Evolutionary conservation across 2,888 invertebrate genomes (phyloP).

Genomic region (Cremastinae sp.): DNA sequence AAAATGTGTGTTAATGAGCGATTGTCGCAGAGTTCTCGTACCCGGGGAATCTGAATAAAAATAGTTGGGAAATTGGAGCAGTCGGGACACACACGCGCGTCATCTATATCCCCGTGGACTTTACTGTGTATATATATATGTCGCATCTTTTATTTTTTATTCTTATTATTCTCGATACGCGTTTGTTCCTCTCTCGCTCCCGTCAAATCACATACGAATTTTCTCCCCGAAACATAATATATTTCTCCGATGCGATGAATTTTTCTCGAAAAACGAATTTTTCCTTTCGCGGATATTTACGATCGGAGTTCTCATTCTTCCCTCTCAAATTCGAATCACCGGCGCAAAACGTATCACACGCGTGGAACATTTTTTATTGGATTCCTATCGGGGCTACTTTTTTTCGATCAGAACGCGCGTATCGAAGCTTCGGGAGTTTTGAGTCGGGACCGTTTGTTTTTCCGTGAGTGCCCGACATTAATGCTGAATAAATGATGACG

Average conservation of each 20-base stretch:
- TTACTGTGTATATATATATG: no score
- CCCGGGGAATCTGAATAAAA: conserved; percentile 71
- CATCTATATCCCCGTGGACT: no score
- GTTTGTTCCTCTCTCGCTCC: conserved; percentile 17
- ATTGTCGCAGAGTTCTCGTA: conserved; percentile 72
- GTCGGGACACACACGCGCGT: conserved; percentile 6
- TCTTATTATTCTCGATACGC: neutral
- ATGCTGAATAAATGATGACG: conserved; percentile 40
- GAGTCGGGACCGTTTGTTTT: neutral
- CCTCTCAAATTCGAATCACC: conserved; percentile 21
- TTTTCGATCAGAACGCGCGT: neutral
- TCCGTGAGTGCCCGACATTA: neutral
- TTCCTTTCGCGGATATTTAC: neutral
- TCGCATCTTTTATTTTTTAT: neutral
- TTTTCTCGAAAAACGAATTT: neutral
- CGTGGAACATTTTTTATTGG: conserved; percentile 10
- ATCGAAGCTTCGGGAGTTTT: conserved; percentile 4
- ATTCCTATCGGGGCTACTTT: neutral
- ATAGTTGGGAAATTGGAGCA: conserved; percentile 72
- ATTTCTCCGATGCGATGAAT: neutral
- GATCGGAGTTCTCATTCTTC: neutral
- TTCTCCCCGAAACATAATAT: no score
- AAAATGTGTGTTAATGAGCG: conserved; percentile 80
- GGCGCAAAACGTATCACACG: neutral
- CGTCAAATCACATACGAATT: conserved; percentile 19